Base-by-base conservation (phyloP, 35 echinoderm and acorn worm genomes). In the Lytechinus pictus region DNA sequence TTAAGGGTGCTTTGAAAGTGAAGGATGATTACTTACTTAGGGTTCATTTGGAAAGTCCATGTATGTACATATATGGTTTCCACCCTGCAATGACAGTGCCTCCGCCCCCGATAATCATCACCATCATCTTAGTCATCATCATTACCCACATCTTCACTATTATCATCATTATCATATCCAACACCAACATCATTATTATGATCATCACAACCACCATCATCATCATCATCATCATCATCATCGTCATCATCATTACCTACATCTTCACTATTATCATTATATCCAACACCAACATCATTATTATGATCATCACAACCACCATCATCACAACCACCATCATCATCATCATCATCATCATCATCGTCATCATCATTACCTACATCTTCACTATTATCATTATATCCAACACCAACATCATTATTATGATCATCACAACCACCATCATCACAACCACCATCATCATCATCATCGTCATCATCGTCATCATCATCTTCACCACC, bases 401-500 rank as follows among this genome's bases (percentile, higher is more conserved):
- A 9, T 54, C 0, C 91, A 93, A 0, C 91, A 93, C 1, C 10
- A 93, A 54, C 91, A 93, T 11, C 91, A 93, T 56, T 2, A 44
- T 44, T 2, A 44, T 2, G 1, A 44, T 44, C 33, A 93, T 93
- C 91, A 93, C 24, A 3, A 54, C 1, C 91, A 88, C 1, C 44
- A 51, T 88, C 19, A 88, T 11, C 86, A 10, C 5, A 0, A 88
- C 10, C 86, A 88, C 3, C 86, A 28, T 27, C 86, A 51, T 28
- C 86, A 88, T 24, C 10, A 54, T 93, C 91, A 54, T 19, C 91
- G 54, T 93, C 33, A 93, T 54, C 91, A 93, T 93, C 53, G 54
- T 1, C 91, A 9, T 54, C 91, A 93, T 93, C 53, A 93, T 27
- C 53, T 4, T 8, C 9, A 93, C 8, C 91, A 93, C 8, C 91